Conservation (phyloP, 2,113 vertebrate species). For the Pongo abelii region DNA sequence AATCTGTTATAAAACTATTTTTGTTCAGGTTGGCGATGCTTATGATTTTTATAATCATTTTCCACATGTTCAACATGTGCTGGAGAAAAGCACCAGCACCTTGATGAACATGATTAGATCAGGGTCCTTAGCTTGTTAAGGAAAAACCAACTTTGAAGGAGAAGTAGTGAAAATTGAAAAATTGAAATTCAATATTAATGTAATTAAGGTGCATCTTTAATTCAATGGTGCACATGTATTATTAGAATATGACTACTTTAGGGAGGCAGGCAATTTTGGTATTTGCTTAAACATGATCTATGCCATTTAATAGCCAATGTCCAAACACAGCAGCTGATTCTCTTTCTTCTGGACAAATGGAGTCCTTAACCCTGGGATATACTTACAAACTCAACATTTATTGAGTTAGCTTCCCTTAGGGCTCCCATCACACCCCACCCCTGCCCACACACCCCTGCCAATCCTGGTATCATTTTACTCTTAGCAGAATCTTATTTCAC, state of each 20-base stretch:
- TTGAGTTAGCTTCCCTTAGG: slow-evolving; percentile 58
- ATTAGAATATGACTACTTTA: slow-evolving; percentile 22
- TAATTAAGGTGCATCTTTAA: not conserved
- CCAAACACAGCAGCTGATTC: slow-evolving; percentile 65
- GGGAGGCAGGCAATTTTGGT: slow-evolving; percentile 35
- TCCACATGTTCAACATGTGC: not conserved
- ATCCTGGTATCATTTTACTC: not conserved
- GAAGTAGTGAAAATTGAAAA: not conserved
- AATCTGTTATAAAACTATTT: not conserved
- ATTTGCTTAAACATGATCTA: slow-evolving; percentile 60
- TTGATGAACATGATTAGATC: not conserved
- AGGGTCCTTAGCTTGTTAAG: not conserved
- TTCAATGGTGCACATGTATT: not conserved
- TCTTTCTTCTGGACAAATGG: slow-evolving; percentile 31
- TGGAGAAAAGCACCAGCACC: not conserved
- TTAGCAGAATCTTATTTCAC: slow-evolving; percentile 74
- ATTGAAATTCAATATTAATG: not conserved
- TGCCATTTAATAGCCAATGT: slow-evolving; percentile 52
- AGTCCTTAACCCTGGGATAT: slow-evolving; percentile 55
- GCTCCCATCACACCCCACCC: not conserved
- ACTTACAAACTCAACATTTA: slow-evolving; percentile 70
- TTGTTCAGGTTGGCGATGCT: not conserved
- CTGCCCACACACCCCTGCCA: not conserved
- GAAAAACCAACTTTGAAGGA: not conserved
- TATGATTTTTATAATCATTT: not conserved